Base-by-base conservation (phyloP, 2,113 vertebrate genomes). In the Carlito syrichta region DNA sequence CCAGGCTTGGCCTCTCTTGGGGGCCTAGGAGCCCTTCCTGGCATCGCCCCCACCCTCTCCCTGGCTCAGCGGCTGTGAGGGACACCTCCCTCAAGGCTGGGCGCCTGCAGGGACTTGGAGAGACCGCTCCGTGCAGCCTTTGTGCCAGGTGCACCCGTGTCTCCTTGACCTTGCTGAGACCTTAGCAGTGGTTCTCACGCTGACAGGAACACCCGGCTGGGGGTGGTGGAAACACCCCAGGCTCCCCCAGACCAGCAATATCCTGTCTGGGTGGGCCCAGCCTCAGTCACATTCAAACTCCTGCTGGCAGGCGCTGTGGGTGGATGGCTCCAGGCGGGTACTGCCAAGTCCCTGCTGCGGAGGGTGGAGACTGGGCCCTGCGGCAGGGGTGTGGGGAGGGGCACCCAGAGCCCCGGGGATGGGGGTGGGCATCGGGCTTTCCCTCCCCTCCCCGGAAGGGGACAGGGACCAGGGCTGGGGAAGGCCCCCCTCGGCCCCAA, bases 321-420 rank as follows among this genome's bases (percentile, higher is more conserved):
- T 2, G 45, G 50, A 8, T 30, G 50, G 89, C 38, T n/a, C 62
- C 48, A 9, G 14, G 19, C 4, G 8, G 54, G 48, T 12, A 19
- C 8, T 83, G 38, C n/a, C 50, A 32, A 30, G 40, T 30, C 8
- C 52, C 10, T 32, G 43, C 16, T 60, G 69, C 20, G 4, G 6
- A 12, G 0, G 3, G 76, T 76, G 38, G 50, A 52, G 14, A 27
- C n/a, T 38, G 13, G 7, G 63, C 27, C 43, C 71, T 74, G 12
- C 6, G 54, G 16, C 0, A 3, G 87, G 50, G 63, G 8, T 0
- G 16, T 13, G 1, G 0, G 19, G 7, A 12, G 35, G 20, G 45
- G 23, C 48, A 9, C 35, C 50, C 11, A 13, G 30, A 45, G 38
- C 23, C 27, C 27, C 32, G 63, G 52, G 48, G 79, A 1, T 54